Base-by-base conservation (phyloP, 2,888 invertebrate species). In the Andrena flavipes region DNA sequence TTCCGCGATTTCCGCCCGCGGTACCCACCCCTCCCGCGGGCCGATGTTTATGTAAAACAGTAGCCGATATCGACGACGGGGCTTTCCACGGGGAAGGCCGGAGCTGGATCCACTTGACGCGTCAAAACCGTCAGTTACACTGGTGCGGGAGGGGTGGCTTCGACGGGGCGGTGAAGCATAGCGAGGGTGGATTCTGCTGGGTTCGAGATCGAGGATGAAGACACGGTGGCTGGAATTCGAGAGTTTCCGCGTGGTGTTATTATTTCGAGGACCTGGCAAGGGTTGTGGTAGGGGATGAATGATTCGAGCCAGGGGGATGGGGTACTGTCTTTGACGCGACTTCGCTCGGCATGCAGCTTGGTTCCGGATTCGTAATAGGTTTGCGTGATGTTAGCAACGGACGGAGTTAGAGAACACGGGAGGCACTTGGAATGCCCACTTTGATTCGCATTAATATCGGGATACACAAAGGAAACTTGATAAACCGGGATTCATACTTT, bases 51-150 rank as follows among this genome's bases (percentile, higher is more conserved):
- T 93, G 92, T 91, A 93, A 93, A 93, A 92, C 91, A 92, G 91
- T 87, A 80, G 85, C 88, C 86, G 85, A 89, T 86, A 84, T 65
- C 76, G 54, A 26, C 56, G 64, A 42, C 73, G 69, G 13, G 16
- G 30, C 54, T 42, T 59, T 48, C 49, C 56, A 65, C 68, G 62
- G 35, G 49, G 42, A 13, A 51, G 59, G 29, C 48, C 51, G 78
- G 62, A 63, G 48, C 60, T 72, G 79, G 74, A 72, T 83, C 91
- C 92, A 93, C 93, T 93, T 89, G 92, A 92, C 92, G 90, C 90
- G 91, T 92, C 92, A 93, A 90, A 93, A 92, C 91, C 88, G 93
- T 92, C 93, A 92, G 92, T 89, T 91, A 91, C 93, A 92, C 89
- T 71, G 86, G 68, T 76, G 62, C 42, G 49, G 71, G 56, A 54